Evolutionary conservation across 2,113 vertebrate species (phyloP).

Genomic region (Plecotus auritus): DNA sequence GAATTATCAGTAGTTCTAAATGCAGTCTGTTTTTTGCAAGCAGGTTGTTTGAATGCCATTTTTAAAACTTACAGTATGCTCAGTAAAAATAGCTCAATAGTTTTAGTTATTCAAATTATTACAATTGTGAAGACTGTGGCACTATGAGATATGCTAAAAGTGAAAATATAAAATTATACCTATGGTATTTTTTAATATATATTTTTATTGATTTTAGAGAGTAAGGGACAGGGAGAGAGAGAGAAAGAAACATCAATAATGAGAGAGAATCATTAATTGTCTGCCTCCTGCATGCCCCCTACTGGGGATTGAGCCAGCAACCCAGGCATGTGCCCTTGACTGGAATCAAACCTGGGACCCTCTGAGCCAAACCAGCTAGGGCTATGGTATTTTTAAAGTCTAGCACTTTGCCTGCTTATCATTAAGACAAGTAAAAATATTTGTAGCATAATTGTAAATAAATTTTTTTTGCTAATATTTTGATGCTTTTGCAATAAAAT

Average conservation of each 20-base stretch:
- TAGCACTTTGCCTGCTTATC: not conserved
- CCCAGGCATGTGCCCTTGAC: too few relatives aligned
- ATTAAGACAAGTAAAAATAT: not conserved
- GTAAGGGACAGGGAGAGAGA: too few relatives aligned
- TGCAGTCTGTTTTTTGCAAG: not conserved
- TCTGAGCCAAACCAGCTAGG: too few relatives aligned
- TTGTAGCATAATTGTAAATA: constrained; percentile 1
- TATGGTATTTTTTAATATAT: not conserved
- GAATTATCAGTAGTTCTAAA: constrained; percentile 6
- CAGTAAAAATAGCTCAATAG: not conserved
- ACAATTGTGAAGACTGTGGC: not conserved
- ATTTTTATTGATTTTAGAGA: too few relatives aligned
- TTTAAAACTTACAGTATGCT: not conserved
- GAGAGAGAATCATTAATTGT: too few relatives aligned
- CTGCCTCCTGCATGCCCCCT: too few relatives aligned
- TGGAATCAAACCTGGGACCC: too few relatives aligned
- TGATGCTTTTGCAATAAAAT: not conserved
- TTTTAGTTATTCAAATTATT: constrained; percentile 12
- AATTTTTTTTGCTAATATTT: not conserved
- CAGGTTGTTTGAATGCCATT: not conserved
- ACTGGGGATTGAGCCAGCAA: too few relatives aligned
- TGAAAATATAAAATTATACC: not conserved
- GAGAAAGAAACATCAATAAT: too few relatives aligned
- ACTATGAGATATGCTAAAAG: not conserved
- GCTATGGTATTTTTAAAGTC: not conserved